These are phyloP conservation scores for Telenomus remus DNA, from an alignment of 1,140 invertebrate genomes.

Conservation along the genomic window DNA sequence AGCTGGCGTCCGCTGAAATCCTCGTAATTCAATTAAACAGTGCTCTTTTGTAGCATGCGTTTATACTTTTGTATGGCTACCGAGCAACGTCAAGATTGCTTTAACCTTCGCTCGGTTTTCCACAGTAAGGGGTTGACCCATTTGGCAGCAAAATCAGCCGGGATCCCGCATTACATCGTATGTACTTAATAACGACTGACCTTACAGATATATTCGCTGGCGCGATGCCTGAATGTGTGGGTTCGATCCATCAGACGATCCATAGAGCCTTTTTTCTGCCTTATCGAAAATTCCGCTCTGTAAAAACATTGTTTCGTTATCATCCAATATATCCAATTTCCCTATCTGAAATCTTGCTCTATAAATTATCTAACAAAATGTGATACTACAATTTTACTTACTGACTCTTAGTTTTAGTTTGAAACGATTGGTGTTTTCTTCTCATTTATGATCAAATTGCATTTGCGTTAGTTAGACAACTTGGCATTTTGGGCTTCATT, in stretches of 20 bases:
- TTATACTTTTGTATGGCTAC: conserved; percentile 56
- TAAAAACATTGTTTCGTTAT: conserved; percentile 15
- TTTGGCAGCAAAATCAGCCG: conserved; percentile 59
- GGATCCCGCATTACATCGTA: conserved; percentile 55
- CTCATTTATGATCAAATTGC: too few species aligned
- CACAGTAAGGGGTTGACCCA: conserved; percentile 57
- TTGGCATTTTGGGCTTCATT: too few species aligned
- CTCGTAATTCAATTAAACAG: conserved; percentile 34
- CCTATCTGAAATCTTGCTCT: not conserved
- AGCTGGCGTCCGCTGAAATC: conserved; percentile 18
- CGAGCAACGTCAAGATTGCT: conserved; percentile 38
- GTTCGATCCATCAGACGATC: conserved; percentile 66
- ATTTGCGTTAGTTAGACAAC: too few species aligned
- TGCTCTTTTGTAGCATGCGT: conserved; percentile 21
- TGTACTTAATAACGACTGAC: conserved; percentile 65
- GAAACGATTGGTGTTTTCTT: too few species aligned
- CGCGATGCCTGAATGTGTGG: conserved; percentile 63
- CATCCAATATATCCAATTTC: not conserved
- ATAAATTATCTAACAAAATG: too few species aligned
- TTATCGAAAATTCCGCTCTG: conserved; percentile 60
- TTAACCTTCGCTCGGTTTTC: conserved; percentile 39
- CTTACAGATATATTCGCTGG: conserved; percentile 70
- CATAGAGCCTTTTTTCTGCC: conserved; percentile 66
- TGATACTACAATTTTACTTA: too few species aligned
- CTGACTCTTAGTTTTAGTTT: too few species aligned